Evolutionary conservation across 2,888 invertebrate species (phyloP).

Genomic region (Tenodera sinensis): DNA sequence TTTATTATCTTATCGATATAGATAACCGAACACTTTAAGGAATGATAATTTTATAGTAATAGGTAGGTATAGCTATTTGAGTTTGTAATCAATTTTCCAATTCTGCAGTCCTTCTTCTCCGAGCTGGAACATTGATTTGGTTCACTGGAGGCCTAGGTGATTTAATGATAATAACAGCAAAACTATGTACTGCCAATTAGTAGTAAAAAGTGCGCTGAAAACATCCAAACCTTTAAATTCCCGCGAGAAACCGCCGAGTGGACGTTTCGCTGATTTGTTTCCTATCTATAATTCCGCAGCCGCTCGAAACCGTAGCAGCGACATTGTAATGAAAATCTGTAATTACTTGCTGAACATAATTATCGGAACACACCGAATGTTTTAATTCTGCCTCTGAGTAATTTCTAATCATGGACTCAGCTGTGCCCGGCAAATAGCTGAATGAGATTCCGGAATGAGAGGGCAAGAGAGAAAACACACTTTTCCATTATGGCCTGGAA

Average conservation of each 20-base stretch:
- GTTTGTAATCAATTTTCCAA: no score
- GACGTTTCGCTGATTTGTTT: neutral
- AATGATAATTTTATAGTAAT: no score
- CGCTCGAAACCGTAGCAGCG: neutral
- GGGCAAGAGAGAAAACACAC: neutral
- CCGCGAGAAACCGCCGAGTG: neutral
- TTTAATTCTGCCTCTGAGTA: constrained; percentile 9
- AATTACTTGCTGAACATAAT: neutral
- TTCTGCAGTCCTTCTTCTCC: no score
- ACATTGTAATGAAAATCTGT: neutral
- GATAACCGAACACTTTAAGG: no score
- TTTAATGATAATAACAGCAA: no score
- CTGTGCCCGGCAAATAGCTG: neutral
- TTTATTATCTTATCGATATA: no score
- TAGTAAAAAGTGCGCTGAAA: neutral
- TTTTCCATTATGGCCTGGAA: neutral
- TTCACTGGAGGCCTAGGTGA: no score
- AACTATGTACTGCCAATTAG: no score
- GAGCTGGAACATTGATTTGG: no score
- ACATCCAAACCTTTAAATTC: neutral
- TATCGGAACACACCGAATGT: neutral
- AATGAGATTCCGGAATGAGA: neutral
- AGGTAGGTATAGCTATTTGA: no score
- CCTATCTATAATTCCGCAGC: neutral
- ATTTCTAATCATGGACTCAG: constrained; percentile 11